phyloP scores from a whole-genome alignment of 2,797 vertebrate species.

The Cetoscarus ocellatus region DNA sequence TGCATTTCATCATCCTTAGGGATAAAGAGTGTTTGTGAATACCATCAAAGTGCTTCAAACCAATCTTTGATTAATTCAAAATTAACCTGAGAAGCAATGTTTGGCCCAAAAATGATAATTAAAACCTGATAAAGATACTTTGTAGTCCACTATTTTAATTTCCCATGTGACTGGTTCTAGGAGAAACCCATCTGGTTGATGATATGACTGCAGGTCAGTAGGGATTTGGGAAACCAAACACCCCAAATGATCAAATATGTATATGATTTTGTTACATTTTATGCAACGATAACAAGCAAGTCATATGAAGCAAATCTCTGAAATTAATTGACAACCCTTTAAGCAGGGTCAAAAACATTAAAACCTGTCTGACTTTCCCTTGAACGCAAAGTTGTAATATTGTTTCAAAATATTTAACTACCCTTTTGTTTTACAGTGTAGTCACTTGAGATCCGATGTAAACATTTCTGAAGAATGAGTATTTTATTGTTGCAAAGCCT shows the following conservation, averaged over 20 bases:
- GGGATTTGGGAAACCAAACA: neutral
- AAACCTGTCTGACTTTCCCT: neutral
- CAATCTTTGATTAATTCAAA: constrained; percentile 31
- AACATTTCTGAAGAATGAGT: neutral
- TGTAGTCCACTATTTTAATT: constrained; percentile 14
- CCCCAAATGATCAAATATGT: neutral
- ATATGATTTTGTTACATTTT: constrained; percentile 11
- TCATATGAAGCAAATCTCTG: constrained; percentile 14
- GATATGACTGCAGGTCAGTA: constrained; percentile 21
- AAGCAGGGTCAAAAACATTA: neutral
- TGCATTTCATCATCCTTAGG: constrained; percentile 23
- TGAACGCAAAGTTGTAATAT: neutral
- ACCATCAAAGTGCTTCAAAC: constrained; percentile 46
- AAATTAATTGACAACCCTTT: neutral
- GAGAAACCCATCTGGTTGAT: constrained; percentile 3
- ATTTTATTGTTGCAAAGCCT: neutral
- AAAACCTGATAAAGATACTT: constrained; percentile 17
- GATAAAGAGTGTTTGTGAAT: constrained; percentile 32
- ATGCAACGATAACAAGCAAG: neutral
- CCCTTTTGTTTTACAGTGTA: neutral
- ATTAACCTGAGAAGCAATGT: constrained; percentile 17
- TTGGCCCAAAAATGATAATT: constrained; percentile 16
- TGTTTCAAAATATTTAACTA: no score
- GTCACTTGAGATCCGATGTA: neutral
- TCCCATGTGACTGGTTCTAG: constrained; percentile 10